Conservation (phyloP, 2,113 vertebrate species). For the Rhagologus leucostigma region DNA sequence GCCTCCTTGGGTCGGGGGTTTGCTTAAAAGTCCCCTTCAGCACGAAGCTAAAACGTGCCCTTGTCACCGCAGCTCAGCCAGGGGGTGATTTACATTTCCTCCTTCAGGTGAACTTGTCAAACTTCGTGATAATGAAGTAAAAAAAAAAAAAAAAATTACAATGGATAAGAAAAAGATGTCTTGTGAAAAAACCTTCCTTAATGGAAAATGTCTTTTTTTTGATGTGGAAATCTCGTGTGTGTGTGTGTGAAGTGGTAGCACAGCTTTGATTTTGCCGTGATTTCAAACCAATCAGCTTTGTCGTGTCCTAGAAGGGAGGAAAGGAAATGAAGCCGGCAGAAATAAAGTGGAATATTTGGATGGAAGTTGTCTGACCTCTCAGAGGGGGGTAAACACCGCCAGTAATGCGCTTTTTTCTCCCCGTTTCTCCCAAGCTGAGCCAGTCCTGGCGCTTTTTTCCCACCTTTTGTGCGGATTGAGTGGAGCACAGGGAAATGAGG, state of each 20-base stretch:
- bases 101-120: not conserved
- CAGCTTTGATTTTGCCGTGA: not conserved
- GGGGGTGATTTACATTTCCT: not conserved
- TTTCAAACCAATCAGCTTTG: not conserved
- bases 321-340: not conserved
- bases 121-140: not conserved
- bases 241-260: not conserved
- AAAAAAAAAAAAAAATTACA: not conserved
- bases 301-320: not conserved
- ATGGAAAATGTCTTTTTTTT: not conserved
- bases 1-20: not conserved
- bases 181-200: not conserved
- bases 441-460: not conserved
- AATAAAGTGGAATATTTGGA: not conserved
- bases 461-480: not conserved
- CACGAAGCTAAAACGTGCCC: not conserved
- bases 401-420: not conserved
- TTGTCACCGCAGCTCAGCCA: not conserved
- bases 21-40: not conserved
- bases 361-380: not conserved
- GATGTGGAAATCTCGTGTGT: not conserved
- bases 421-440: not conserved
- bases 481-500: not conserved
- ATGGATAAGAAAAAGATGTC: not conserved
- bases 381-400: not conserved